Percentiles rank a stretch among this genome's conserved stretches.
phyloP scores from a whole-genome alignment of 2,797 vertebrate species.

The Parambassis ranga region DNA sequence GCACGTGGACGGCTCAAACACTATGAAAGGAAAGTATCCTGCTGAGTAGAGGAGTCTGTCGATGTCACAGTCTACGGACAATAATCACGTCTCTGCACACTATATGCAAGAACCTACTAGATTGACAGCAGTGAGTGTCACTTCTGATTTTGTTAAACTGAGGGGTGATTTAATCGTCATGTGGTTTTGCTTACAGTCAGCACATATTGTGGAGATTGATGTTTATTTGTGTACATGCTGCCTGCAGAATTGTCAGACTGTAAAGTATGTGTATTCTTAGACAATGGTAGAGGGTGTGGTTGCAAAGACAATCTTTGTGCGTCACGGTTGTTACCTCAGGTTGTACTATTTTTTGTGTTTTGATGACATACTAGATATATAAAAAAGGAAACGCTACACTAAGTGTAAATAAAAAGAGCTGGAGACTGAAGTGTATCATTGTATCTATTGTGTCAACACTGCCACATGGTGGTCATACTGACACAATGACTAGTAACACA shows the following conservation, averaged over 20 bases:
- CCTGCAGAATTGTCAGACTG: not conserved
- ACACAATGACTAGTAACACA: too few relatives aligned
- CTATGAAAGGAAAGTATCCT: not conserved
- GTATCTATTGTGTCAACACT: too few relatives aligned
- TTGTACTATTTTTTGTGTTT: constrained; percentile 4
- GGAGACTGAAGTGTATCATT: not conserved
- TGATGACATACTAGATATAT: not conserved
- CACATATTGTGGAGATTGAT: not conserved
- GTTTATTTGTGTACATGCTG: not conserved
- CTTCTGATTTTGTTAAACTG: not conserved
- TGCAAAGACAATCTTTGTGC: not conserved
- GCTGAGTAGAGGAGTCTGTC: too few relatives aligned
- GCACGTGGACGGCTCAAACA: not conserved
- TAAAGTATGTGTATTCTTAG: not conserved
- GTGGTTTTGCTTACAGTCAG: not conserved
- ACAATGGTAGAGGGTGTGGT: not conserved
- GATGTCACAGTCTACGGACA: too few relatives aligned
- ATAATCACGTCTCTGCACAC: too few relatives aligned
- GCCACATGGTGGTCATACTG: constrained; percentile 37
- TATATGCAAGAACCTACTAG: too few relatives aligned
- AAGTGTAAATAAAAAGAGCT: constrained; percentile 1
- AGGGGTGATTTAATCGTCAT: not conserved
- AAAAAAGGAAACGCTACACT: not conserved
- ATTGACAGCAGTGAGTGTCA: not conserved
- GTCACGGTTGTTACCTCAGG: constrained; percentile 6